Base-by-base conservation (phyloP, 2,113 vertebrate species). In the Coregonus clupeaformis region DNA sequence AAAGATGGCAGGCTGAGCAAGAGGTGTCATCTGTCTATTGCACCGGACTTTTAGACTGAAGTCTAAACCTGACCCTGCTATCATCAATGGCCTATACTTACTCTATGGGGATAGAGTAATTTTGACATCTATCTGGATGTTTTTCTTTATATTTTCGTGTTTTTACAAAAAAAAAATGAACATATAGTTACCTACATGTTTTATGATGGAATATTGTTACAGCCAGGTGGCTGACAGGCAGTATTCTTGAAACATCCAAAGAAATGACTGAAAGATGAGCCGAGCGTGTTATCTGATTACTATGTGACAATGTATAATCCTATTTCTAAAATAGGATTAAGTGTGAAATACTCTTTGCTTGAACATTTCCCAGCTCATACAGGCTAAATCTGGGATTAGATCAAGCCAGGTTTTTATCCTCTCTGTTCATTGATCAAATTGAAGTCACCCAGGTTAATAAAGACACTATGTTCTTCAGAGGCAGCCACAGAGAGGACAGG, bases 361-460 rank as follows among this genome's bases (percentile, higher is more conserved):
- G 72, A 75, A 80, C 81, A 71, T 72, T 77, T 4, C 2, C 45
- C 84, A 86, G 68, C 29, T 86, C 84, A 87, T 63, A 74, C 22
- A 68, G 73, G 84, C 85, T 75, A 91, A 90, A 91, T 90, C 85
- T 89, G 82, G 88, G 87, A 92, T 91, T 90, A 89, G 78, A 87
- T 89, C 76, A 82, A 65, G 68, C 79, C 74, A 83, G 86, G 83
- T 60, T 36, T 68, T 81, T 75, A 77, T 80, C 36, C 49, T 75
- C 47, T 76, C 52, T 76, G 75, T 75, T 71, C 68, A 70, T 36
- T 75, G 24, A 42, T 62, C 12, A 69, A 47, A 5, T 52, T 52
- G 16, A 18, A 52, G 16, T 5, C 47, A 49, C 11, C 47, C 47
- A 3, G 42, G 12, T 49, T 49, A 49, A 49, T 49, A 49, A 14